Conservation (phyloP, 2,113 vertebrate genomes). For the human region DNA sequence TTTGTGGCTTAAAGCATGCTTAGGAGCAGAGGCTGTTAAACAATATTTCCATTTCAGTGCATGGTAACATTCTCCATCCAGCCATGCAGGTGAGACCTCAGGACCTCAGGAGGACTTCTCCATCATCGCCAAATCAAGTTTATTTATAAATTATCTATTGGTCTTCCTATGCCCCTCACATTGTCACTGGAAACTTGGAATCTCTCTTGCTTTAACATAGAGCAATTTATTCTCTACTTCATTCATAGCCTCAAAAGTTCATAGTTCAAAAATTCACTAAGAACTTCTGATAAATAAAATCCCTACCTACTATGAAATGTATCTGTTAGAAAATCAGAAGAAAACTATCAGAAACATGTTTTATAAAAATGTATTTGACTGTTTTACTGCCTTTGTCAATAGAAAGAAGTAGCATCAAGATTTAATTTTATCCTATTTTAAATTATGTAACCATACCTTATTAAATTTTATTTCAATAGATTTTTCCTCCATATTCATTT, state of each 20-base stretch:
- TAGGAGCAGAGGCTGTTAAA: not conserved
- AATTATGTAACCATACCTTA: not conserved
- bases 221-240: not conserved
- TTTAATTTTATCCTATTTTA: not conserved
- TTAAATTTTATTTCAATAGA: not conserved
- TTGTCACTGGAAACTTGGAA: not conserved
- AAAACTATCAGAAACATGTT: not conserved
- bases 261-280: not conserved
- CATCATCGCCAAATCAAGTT: not conserved
- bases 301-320: not conserved
- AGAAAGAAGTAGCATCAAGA: not conserved
- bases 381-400: not conserved
- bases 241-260: not conserved
- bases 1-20: not conserved
- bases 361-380: not conserved
- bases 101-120: not conserved
- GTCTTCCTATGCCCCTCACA: not conserved
- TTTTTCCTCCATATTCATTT: not conserved
- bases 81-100: not conserved
- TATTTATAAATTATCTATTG: not conserved
- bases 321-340: not conserved
- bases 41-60: not conserved
- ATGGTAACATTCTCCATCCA: not conserved
- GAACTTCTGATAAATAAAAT: not conserved
- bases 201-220: not conserved